A percentile compares a stretch with the other conserved stretches of the same genome.
Conservation (phyloP, 2,113 vertebrate species). For the Illadopsis cleaveri region DNA sequence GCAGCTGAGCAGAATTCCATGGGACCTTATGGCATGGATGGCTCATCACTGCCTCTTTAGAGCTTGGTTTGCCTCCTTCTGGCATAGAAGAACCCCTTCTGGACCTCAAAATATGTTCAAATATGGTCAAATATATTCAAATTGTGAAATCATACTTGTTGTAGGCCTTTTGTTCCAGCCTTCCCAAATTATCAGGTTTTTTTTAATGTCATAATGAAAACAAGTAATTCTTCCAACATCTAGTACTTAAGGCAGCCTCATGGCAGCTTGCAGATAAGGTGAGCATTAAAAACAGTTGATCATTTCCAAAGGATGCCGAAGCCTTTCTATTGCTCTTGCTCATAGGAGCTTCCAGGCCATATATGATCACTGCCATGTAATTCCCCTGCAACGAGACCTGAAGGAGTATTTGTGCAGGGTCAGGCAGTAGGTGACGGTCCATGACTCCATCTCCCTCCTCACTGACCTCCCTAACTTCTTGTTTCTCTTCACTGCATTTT, state of each 20-base stretch:
- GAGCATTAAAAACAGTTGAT: neutral
- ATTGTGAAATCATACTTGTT: neutral
- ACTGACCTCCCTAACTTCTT: neutral
- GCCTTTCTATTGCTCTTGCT: neutral
- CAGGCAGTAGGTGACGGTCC: neutral
- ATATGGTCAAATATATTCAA: neutral
- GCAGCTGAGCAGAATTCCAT: neutral
- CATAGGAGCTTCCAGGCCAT: neutral
- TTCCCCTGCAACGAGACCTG: neutral
- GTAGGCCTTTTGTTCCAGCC: neutral
- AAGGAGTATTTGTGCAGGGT: neutral
- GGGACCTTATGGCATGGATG: neutral
- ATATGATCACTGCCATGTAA: neutral
- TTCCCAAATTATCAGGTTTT: accelerated
- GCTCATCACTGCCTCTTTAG: neutral
- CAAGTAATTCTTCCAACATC: neutral
- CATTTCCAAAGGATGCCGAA: neutral
- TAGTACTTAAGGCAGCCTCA: neutral
- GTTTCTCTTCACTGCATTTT: accelerated
- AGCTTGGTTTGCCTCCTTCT: neutral
- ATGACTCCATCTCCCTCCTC: neutral
- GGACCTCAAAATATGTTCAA: neutral
- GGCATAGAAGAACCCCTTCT: neutral
- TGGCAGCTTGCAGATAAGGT: neutral
- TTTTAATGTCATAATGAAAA: neutral